Base-by-base conservation (phyloP, 2,888 invertebrate species). In the Tetragonisca angustula region DNA sequence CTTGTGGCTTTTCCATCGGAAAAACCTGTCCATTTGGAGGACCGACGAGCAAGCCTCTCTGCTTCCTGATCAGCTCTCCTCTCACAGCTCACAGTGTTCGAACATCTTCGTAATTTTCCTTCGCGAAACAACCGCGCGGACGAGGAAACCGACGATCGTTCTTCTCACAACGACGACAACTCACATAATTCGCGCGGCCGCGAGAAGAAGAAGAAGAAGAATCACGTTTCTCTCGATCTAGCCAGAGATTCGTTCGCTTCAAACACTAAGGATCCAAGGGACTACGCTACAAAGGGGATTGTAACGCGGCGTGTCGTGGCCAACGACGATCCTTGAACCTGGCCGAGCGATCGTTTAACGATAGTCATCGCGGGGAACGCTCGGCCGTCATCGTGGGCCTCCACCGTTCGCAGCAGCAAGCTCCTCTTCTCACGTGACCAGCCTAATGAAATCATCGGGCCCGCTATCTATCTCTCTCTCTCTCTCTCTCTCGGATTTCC, bases 1-100 rank as follows among this genome's bases (percentile, higher is more conserved):
- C 91, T 93, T 94, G 89, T 94, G 92, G 89, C 93, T 93, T 85
- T 94, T 94, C 94, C 94, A 94, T 43, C 94, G 92, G 86, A 94
- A 94, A 85, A 94, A 89, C 85, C 93, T 90, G 81, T 93, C 94
- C 94, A 93, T 94, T 88, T 90, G 90, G 69, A 64, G 68, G 83
- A 72, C 79, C 65, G 62, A 19, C 6, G 9, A 6, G 36, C n/a
- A 9, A 56, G n/a, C 43, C 36, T 54, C 62, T 11, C 59, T 13
- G 54, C n/a, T 32, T 32, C 21, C 17, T 2, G 65, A 43, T 73
- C 32, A 61, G 19, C 21, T 61, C 49, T 52, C 15, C 11, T 52
- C 32, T 32, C 54, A 27, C 17, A 19, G 15, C 5, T 52, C 52
- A 49, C 54, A 65, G 32, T 19, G 17, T 13, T 4, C 15, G 2